Percentiles rank a stretch among this genome's conserved stretches.
phyloP scores from a whole-genome alignment of 2,113 vertebrate genomes.

The Aspidoscelis tigris region DNA sequence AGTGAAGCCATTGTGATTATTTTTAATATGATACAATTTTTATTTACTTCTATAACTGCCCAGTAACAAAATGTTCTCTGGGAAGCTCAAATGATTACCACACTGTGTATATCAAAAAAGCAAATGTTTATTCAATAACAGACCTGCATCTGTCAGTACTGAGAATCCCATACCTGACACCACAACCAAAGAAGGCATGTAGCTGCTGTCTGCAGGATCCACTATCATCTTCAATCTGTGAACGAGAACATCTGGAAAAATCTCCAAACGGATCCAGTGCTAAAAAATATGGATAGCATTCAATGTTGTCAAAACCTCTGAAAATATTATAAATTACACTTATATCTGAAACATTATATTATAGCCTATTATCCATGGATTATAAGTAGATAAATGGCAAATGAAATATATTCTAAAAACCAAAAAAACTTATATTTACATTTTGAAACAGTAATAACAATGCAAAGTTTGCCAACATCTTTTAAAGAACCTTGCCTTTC shows the following conservation, averaged over 20 bases:
- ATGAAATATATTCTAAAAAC: neutral
- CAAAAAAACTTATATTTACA: neutral
- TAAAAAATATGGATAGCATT: constrained; percentile 63
- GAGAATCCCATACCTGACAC: constrained; percentile 85
- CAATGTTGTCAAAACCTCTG: neutral
- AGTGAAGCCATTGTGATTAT: neutral
- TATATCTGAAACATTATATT: neutral
- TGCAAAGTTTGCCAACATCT: neutral
- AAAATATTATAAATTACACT: neutral
- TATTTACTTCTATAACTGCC: too few species aligned
- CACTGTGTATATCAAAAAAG: neutral
- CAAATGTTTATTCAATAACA: neutral
- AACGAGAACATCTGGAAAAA: constrained; percentile 95
- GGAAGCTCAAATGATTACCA: too few species aligned
- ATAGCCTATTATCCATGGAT: neutral
- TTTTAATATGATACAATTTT: too few species aligned
- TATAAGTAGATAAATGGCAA: neutral
- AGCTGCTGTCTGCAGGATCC: constrained; percentile 97
- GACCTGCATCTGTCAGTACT: neutral
- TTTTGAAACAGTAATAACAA: neutral
- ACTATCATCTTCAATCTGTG: constrained; percentile 95
- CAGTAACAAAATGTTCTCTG: too few species aligned
- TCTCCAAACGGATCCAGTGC: constrained; percentile 98
- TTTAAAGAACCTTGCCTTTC: constrained; percentile 82
- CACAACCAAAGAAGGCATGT: constrained; percentile 97